A percentile compares a stretch with the other conserved stretches of the same genome.
phyloP scores from a whole-genome alignment of 2,888 invertebrate species.

The Masnerella sp. region DNA sequence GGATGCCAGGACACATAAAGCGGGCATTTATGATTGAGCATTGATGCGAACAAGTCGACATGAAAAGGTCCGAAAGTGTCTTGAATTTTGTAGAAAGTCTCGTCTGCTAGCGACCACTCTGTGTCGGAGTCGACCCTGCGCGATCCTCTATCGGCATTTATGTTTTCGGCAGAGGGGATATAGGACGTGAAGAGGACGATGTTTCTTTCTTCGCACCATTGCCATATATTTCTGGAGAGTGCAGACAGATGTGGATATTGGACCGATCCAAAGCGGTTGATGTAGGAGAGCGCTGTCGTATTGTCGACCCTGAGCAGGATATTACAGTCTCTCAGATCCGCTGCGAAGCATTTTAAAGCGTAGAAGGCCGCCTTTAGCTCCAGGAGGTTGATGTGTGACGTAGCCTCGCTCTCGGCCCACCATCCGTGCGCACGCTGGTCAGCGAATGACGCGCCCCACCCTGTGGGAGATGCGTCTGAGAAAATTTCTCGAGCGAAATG shows the following conservation, averaged over 20 bases:
- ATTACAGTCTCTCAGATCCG: background rate
- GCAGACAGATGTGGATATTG: background rate
- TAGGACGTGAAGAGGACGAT: background rate
- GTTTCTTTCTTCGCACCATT: slow-evolving; percentile 6
- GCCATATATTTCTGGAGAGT: background rate
- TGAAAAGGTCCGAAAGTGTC: background rate
- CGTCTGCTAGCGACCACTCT: background rate
- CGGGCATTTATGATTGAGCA: background rate
- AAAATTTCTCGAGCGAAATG: background rate
- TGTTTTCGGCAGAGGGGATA: background rate
- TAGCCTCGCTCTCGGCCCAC: background rate
- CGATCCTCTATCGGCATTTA: background rate
- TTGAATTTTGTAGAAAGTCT: background rate
- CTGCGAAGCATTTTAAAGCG: slow-evolving; percentile 9
- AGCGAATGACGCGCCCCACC: background rate
- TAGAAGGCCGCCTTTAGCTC: background rate
- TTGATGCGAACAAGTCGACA: background rate
- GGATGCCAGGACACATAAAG: background rate
- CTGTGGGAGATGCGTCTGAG: background rate
- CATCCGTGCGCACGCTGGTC: background rate
- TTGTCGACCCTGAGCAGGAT: background rate
- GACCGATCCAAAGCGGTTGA: slow-evolving; percentile 3
- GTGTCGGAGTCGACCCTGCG: background rate
- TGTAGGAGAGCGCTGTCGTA: background rate
- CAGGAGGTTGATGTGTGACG: background rate